Conservation (phyloP, 2,888 invertebrate genomes). For the Molorchus minor region DNA sequence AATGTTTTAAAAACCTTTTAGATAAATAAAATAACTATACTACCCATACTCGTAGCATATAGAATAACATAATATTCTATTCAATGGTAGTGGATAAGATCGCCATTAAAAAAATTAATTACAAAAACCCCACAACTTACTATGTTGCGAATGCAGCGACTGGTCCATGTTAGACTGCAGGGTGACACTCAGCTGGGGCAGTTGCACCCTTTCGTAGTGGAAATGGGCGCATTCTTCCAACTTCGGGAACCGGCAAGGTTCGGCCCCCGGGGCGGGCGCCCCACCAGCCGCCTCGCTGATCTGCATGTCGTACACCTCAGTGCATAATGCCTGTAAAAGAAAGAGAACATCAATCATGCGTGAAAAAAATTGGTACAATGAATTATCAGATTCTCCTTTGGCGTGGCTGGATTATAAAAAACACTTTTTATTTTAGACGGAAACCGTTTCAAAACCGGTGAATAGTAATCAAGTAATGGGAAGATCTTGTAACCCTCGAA, state of each 20-base stretch:
- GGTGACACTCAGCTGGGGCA: slow-evolving; percentile 75
- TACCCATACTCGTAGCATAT: too few species aligned
- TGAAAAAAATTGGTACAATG: not conserved
- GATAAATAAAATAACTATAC: too few species aligned
- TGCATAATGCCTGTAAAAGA: slow-evolving; percentile 60
- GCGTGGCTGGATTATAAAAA: too few species aligned
- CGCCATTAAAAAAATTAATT: not conserved
- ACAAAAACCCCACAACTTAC: slow-evolving; percentile 50
- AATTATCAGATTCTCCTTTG: too few species aligned
- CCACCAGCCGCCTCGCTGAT: slow-evolving; percentile 59
- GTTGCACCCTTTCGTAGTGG: slow-evolving; percentile 94
- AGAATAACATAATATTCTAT: too few species aligned
- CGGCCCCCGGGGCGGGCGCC: slow-evolving; percentile 53
- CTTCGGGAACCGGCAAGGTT: slow-evolving; percentile 78
- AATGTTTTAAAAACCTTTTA: too few species aligned
- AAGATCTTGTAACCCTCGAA: too few species aligned
- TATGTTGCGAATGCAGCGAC: slow-evolving; percentile 63
- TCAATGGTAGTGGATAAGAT: too few species aligned
- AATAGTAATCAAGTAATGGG: too few species aligned
- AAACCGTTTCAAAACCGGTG: too few species aligned
- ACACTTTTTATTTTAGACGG: too few species aligned
- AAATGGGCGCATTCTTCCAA: slow-evolving; percentile 98
- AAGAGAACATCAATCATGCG: not conserved
- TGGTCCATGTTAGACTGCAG: slow-evolving; percentile 64
- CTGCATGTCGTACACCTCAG: slow-evolving; percentile 61